phyloP scores from a whole-genome alignment of 1,140 invertebrate genomes.

The Drosophila suzukii region DNA sequence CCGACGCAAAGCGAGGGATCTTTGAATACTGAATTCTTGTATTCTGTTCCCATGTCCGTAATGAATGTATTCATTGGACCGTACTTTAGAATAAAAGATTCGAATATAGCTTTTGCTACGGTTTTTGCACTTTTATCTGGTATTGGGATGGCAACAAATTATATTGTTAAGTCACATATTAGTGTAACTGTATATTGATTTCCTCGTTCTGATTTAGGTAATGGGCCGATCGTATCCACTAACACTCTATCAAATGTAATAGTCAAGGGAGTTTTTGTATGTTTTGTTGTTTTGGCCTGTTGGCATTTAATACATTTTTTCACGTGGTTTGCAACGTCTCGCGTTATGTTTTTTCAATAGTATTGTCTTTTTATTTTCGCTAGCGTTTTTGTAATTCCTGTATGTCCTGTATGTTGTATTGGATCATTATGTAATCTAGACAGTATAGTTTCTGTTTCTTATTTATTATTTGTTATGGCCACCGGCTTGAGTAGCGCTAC shows the following conservation, averaged over 20 bases:
- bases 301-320: background rate
- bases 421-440: background rate
- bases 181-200: too few relatives aligned
- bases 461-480: conserved; percentile 1
- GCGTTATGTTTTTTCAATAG: background rate
- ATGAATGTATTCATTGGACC: too few relatives aligned
- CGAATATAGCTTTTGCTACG: too few relatives aligned
- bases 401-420: conserved; percentile 6
- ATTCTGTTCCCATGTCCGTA: too few relatives aligned
- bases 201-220: too few relatives aligned
- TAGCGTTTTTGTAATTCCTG: background rate
- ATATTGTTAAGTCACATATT: too few relatives aligned
- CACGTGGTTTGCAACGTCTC: background rate
- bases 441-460: conserved; percentile 1
- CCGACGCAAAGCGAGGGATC: too few relatives aligned
- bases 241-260: conserved; percentile 1
- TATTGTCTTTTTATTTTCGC: background rate
- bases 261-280: background rate
- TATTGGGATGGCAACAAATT: too few relatives aligned
- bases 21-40: too few relatives aligned
- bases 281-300: background rate
- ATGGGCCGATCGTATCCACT: background rate
- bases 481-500: background rate
- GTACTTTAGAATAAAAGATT: too few relatives aligned
- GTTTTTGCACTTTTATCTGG: too few relatives aligned